Base-by-base conservation (phyloP, 2,113 vertebrate genomes). In the Panurus biarmicus region DNA sequence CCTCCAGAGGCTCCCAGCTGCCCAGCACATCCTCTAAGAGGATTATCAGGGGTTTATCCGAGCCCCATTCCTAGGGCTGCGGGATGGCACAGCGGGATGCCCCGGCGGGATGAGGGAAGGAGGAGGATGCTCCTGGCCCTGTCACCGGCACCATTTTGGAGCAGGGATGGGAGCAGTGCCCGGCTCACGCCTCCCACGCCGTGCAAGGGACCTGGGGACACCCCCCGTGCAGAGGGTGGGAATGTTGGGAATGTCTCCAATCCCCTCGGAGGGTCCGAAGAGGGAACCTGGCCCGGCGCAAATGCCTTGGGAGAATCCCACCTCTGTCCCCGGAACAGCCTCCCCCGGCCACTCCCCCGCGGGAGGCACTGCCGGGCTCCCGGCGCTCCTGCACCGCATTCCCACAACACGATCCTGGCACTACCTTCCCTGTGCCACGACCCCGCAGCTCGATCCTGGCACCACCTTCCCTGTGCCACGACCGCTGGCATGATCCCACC, bases 121-220 rank as follows among this genome's bases (percentile, higher is more conserved):
- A 66, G 56, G 42, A 58, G 53, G 80, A 89, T 24, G 56, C 61
- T 91, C 20, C 65, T 11, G 9, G 24, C 53, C 82, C n/a, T 21
- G 44, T 1, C 73, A 5, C 42, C 7, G 3, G 47, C 66, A 54
- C 47, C 53, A 38, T 71, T 86, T 42, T 31, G 71, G 67, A 44
- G 80, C 14, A 2, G 64, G 54, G 5, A 1, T 1, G 70, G 0
- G 8, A 3, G 24, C 7, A 4, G 42, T 26, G 80, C 66, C 66
- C 1, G 1, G 44, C 40, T 85, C 36, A 3, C 1, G 1, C 38
- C 35, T 33, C 60, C 54, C 62, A 21, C 1, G 0, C 2, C 1
- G 18, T 1, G 22, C 4, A 12, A 44, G 0, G 14, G 44, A n/a
- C 19, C 33, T 16, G 62, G 53, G 87, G 58, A 35, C 66, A 38